A percentile compares a stretch with the other conserved stretches of the same genome.
phyloP scores from a whole-genome alignment of 2,113 vertebrate genomes.

The Formicarius rufipectus region DNA sequence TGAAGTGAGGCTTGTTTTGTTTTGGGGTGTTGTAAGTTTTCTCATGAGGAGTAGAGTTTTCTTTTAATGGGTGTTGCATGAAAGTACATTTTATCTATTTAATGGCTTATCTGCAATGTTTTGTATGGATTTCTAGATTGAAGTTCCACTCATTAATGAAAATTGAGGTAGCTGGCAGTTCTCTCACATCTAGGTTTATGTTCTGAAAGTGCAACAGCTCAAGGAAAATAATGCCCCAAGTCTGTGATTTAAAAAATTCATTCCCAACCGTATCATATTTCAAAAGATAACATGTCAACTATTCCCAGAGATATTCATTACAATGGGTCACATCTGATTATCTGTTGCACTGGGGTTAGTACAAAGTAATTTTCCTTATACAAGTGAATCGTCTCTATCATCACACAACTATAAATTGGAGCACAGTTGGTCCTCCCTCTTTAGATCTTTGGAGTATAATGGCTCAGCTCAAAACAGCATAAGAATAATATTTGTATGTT shows the following conservation, averaged over 20 bases:
- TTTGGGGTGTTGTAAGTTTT: not conserved
- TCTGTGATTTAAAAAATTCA: not conserved
- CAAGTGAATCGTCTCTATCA: not conserved
- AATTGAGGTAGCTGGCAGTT: not conserved
- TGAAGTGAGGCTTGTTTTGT: not conserved
- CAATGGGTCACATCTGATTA: not conserved
- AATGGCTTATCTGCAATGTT: not conserved
- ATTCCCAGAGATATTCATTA: slow-evolving; percentile 29
- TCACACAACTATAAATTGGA: not conserved
- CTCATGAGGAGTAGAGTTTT: not conserved
- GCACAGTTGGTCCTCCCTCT: not conserved
- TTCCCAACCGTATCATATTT: slow-evolving; percentile 12
- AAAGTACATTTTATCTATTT: not conserved
- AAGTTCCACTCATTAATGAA: not conserved
- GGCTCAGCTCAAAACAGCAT: not conserved
- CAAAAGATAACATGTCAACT: not conserved
- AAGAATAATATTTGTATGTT: slow-evolving; percentile 28
- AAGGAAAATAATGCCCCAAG: not conserved
- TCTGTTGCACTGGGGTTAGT: not conserved
- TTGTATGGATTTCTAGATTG: not conserved
- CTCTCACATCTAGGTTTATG: not conserved
- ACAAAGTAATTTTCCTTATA: not conserved
- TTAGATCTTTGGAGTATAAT: not conserved
- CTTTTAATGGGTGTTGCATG: not conserved
- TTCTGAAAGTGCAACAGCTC: not conserved